phyloP scores from a whole-genome alignment of 2,113 vertebrate genomes.

The Columbina picui region DNA sequence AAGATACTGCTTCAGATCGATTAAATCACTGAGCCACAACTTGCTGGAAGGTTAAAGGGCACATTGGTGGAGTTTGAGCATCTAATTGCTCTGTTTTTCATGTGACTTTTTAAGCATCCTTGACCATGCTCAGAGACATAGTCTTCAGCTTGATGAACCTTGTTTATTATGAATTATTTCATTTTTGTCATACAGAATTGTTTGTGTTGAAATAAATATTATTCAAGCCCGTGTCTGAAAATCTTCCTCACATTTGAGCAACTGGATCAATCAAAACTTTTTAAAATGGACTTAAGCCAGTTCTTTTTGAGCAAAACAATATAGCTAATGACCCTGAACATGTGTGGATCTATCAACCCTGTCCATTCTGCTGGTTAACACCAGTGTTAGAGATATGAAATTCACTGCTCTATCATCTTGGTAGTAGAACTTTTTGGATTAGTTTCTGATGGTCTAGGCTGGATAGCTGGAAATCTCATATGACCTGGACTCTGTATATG shows the following conservation, averaged over 20 bases:
- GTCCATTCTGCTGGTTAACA: neutral
- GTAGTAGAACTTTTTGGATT: neutral
- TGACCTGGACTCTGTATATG: neutral
- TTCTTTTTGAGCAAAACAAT: neutral
- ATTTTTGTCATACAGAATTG: neutral
- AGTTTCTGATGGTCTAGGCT: neutral
- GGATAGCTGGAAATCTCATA: neutral
- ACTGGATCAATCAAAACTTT: neutral
- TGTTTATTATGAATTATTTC: neutral
- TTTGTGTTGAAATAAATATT: neutral
- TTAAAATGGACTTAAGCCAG: neutral
- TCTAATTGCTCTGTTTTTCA: neutral
- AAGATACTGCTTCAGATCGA: neutral
- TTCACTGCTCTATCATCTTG: neutral
- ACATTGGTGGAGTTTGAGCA: neutral
- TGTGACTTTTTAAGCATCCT: neutral
- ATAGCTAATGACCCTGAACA: neutral
- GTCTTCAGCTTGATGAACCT: neutral
- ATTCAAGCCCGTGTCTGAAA: neutral
- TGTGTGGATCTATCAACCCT: neutral
- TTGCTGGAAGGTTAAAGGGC: neutral
- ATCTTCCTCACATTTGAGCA: neutral
- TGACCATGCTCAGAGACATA: neutral
- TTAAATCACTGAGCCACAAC: neutral
- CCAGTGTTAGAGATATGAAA: neutral